Percentiles rank a stretch among this genome's conserved stretches.
Evolutionary conservation across 2,113 vertebrate species (phyloP).

Genomic region (Chaenogobius annularis): DNA sequence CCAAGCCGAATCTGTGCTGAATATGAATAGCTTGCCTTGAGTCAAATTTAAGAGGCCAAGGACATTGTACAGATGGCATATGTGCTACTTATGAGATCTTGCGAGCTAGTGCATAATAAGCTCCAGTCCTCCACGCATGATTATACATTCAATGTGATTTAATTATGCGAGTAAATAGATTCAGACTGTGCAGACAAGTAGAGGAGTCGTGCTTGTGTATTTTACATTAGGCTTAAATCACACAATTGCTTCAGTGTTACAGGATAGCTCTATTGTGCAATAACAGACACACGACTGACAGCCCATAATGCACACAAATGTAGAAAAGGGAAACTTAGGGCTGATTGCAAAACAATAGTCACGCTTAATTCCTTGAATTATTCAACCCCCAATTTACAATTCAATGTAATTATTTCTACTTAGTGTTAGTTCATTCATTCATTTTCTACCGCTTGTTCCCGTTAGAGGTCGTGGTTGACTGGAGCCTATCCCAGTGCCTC

Average conservation of each 20-base stretch:
- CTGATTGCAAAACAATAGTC: too few species aligned
- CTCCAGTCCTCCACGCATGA: background rate
- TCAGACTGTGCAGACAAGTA: constrained; percentile 2
- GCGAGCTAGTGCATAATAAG: constrained; percentile 17
- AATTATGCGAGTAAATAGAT: constrained; percentile 23
- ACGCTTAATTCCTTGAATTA: too few species aligned
- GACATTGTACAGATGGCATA: constrained; percentile 38
- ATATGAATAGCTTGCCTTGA: constrained; percentile 47
- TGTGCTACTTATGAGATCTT: constrained; percentile 27
- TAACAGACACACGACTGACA: too few species aligned
- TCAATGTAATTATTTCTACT: too few species aligned
- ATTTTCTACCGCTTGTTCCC: too few species aligned
- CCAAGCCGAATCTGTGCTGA: constrained; percentile 42
- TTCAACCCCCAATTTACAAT: too few species aligned
- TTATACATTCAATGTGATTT: constrained; percentile 5
- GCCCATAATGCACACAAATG: too few species aligned
- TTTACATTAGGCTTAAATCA: background rate
- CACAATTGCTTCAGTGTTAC: background rate
- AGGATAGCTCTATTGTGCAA: background rate
- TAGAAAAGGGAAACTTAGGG: too few species aligned
- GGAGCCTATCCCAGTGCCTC: too few species aligned
- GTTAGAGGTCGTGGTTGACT: too few species aligned
- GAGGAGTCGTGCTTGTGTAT: background rate
- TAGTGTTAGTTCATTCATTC: too few species aligned
- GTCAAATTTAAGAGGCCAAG: constrained; percentile 42